Evolutionary conservation across 2,113 vertebrate genomes (phyloP), one percentile per base, ranked within the genome.

Genomic region (Halcyon malimbica): DNA sequence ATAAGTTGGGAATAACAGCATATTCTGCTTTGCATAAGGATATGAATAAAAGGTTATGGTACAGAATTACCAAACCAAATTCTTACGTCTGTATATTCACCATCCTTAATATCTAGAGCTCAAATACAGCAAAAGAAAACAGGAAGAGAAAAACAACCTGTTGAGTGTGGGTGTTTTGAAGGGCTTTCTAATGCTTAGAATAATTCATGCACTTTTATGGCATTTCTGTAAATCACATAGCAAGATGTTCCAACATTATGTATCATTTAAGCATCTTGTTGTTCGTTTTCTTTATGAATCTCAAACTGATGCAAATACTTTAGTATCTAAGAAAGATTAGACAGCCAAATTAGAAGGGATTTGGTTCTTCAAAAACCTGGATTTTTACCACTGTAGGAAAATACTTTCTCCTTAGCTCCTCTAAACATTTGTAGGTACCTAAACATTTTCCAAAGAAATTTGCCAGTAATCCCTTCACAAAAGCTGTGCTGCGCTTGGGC

Each of bases 121-220:
- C 33, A 83, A 29, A 77, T 15, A 18, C 9, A 80, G 60, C 25
- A 77, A 26, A 92, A 92, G 51, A 78, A 88, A 96, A 86, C 28
- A 91, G 18, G 60, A 60, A 24, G 16, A 65, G 25, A 83, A 91
- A 85, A 90, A 60, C 76, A 94, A 78, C 88, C 56, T 77, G 56
- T 86, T 62, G 68, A 70, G 83, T 31, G 83, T 94, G 92, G 91
- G 95, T 89, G 89, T 92, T 93, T 82, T 79, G 69, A 94, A 96
- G 54, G 62, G 62, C 85, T 92, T 89, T 78, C 65, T 65, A 87
- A 81, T 64, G 50, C 74, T 87, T 71, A 41, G 50, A 35, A 84
- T 65, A 63, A 78, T 28, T 21, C 26, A 25, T 65, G 16, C 2
- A 23, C 62, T 92, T 78, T 59, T 51, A 39, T 94, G 77, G n/a